Base-by-base conservation (phyloP, 2,888 invertebrate species). In the Xanthorhoe spadicearia region DNA sequence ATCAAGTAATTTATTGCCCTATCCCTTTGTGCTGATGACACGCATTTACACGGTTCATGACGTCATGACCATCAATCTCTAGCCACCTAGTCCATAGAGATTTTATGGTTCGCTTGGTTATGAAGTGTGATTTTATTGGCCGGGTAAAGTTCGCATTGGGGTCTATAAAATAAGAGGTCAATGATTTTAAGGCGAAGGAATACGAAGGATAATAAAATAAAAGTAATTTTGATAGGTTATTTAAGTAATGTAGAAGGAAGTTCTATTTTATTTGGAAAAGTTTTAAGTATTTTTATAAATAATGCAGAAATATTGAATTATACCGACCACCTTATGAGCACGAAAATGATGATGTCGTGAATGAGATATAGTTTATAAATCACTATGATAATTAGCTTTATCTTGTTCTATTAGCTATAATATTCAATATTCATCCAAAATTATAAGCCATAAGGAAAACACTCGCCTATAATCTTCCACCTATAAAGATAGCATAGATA, bases 1-100 rank as follows among this genome's bases (percentile, higher is more conserved):
- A 49, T 50, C 55, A 53, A 53, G 56, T 67, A 72, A 74, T 77
- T 75, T 79, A 81, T 75, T 74, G 71, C 57, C 72, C 72, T 72
- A 74, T 74, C 38, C 74, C 72, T 69, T 75, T 73, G 71, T 77
- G 71, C 38, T 43, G 13, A 43, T 74, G 71, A 67, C 66, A 71
- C 70, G 68, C 62, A 69, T 58, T 61, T 72, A 71, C 71, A 71
- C 68, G 62, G 53, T 59, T 74, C 66, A 73, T 71, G 70, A 64
- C 64, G 50, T 58, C 57, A 63, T 63, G n/a, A 66, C 51, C 53
- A 62, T 54, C 49, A 46, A 55, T 51, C 38, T 58, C 48, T 58
- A 28, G 48, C 7, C 48, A 48, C 48, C 48, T 15, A 48, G 15
- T 48, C 15, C 15, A 48, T 17, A 48, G 46, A 10, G 48, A 48